Conservation (phyloP, 92 coral and sea anemone genomes). For the Palythoa grandiflora region DNA sequence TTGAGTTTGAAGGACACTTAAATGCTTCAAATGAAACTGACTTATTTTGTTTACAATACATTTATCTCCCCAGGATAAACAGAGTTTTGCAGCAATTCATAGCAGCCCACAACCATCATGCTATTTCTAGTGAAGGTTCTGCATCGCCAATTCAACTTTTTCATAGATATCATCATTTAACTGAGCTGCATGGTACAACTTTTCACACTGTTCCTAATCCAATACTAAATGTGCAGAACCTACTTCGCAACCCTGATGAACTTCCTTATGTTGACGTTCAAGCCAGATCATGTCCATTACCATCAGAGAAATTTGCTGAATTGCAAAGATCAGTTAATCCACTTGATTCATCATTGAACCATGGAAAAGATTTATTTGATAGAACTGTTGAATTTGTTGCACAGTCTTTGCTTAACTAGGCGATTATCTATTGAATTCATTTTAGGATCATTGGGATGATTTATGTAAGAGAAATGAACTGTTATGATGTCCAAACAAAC, state of each 20-base stretch:
- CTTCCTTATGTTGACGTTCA: slow-evolving; percentile 55
- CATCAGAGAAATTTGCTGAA: slow-evolving; percentile 47
- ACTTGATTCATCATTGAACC: slow-evolving; percentile 30
- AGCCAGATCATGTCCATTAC: slow-evolving; percentile 44
- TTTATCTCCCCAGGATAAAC: slow-evolving; percentile 51
- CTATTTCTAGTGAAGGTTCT: slow-evolving; percentile 59
- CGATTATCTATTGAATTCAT: not conserved
- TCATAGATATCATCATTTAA: slow-evolving; percentile 56
- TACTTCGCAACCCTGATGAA: slow-evolving; percentile 29
- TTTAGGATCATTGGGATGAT: slow-evolving; percentile 1
- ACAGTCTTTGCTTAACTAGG: not conserved
- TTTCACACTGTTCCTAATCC: slow-evolving; percentile 53
- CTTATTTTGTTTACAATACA: slow-evolving; percentile 60
- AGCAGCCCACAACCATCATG: slow-evolving; percentile 55
- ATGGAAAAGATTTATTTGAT: slow-evolving; percentile 40
- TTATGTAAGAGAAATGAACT: not conserved
- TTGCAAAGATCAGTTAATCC: slow-evolving; percentile 46
- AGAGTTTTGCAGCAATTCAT: slow-evolving; percentile 59
- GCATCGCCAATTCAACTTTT: slow-evolving; percentile 59
- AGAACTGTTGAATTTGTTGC: slow-evolving; percentile 3
- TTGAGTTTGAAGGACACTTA: slow-evolving; percentile 54
- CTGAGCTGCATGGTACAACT: slow-evolving; percentile 52
- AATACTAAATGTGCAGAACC: slow-evolving; percentile 47
- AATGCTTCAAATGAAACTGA: slow-evolving; percentile 56
- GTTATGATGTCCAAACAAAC: no score